Evolutionary conservation across 2,797 vertebrate genomes (phyloP).

Genomic region (Platyrinchus mystaceus): DNA sequence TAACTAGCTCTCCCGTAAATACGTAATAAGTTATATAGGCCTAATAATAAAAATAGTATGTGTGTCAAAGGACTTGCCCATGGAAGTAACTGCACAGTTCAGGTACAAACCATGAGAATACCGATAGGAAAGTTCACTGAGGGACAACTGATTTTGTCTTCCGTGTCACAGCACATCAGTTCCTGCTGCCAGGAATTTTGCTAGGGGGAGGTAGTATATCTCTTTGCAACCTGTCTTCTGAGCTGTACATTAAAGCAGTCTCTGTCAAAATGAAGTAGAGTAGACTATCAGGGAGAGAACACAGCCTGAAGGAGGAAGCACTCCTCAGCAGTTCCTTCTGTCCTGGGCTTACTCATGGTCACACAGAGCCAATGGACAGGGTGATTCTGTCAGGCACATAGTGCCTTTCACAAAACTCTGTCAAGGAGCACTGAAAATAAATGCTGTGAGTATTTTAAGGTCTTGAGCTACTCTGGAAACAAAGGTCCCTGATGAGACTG

Average conservation of each 20-base stretch:
- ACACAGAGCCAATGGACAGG: background rate
- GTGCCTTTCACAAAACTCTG: background rate
- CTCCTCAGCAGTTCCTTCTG: background rate
- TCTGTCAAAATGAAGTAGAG: background rate
- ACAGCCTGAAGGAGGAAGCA: background rate
- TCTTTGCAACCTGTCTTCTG: background rate
- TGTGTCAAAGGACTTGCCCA: background rate
- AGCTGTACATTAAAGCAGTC: background rate
- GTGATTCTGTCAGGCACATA: background rate
- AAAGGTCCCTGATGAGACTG: background rate
- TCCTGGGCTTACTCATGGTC: background rate
- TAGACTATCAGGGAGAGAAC: rapidly evolving
- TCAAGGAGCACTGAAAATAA: background rate
- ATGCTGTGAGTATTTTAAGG: background rate
- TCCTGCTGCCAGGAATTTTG: background rate
- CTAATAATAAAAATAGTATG: background rate
- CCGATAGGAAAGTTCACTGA: background rate
- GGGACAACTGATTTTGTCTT: background rate
- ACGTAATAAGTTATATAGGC: background rate
- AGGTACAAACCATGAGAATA: background rate
- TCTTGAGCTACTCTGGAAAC: background rate
- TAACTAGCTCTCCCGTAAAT: background rate
- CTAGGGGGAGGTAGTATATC: background rate
- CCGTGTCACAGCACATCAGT: background rate
- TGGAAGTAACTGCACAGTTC: background rate